phyloP scores from a whole-genome alignment of 2,113 vertebrate species.

The Aptenodytes patagonicus region DNA sequence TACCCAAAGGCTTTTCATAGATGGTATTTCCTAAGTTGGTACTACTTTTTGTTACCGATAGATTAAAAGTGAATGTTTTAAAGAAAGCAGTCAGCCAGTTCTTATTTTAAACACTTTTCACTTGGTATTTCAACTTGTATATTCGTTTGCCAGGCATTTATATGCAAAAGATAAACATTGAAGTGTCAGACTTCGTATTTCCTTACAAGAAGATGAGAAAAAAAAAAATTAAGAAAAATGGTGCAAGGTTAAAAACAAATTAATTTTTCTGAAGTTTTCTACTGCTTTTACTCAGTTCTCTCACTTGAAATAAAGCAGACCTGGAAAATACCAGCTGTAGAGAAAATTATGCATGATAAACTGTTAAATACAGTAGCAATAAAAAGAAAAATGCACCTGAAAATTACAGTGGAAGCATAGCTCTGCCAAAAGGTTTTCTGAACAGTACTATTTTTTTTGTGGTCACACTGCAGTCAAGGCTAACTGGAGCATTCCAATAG shows the following conservation, averaged over 20 bases:
- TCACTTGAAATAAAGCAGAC: constrained; percentile 30
- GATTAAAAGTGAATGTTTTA: not conserved
- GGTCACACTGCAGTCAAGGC: not conserved
- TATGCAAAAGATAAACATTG: not conserved
- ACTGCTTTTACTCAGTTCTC: not conserved
- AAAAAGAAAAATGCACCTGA: constrained; percentile 20
- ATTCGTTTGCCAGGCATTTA: constrained; percentile 9
- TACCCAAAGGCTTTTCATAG: not conserved
- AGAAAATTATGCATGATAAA: not conserved
- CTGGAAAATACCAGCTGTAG: constrained; percentile 7
- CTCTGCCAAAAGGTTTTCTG: not conserved
- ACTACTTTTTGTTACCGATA: not conserved
- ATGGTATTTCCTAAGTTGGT: not conserved
- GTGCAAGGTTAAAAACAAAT: not conserved
- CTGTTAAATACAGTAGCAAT: constrained; percentile 17
- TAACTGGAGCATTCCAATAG: not conserved
- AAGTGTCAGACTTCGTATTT: not conserved
- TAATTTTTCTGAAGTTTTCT: constrained; percentile 6
- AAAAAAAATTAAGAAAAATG: not conserved
- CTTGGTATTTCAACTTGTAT: not conserved
- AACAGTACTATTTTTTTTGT: not conserved
- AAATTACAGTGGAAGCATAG: not conserved
- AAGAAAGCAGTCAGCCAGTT: not conserved
- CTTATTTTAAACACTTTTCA: constrained; percentile 29
- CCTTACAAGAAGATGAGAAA: not conserved